phyloP scores from a whole-genome alignment of 2,888 invertebrate genomes.

The Drosophila peninsularis region DNA sequence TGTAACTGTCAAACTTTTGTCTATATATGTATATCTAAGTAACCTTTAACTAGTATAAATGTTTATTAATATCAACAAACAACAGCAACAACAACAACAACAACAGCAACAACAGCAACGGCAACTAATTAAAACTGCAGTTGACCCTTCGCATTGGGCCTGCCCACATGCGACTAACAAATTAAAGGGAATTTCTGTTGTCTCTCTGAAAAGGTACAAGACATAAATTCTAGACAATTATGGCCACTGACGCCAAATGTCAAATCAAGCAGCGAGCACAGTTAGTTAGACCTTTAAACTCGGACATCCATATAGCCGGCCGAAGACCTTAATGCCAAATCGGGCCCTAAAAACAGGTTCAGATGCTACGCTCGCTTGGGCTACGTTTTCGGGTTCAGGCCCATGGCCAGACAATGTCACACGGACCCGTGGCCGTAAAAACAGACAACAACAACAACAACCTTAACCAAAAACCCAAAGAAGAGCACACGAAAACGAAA shows the following conservation, averaged over 20 bases:
- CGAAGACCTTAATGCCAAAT: constrained; percentile 67
- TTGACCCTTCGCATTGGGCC: constrained; percentile 34
- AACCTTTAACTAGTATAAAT: constrained; percentile 62
- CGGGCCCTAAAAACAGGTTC: constrained; percentile 79
- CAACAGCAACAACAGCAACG: constrained; percentile 22
- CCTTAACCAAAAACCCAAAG: constrained; percentile 45
- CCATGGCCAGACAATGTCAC: constrained; percentile 72
- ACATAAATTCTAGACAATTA: constrained; percentile 81
- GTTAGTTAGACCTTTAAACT: constrained; percentile 78
- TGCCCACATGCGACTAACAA: constrained; percentile 65
- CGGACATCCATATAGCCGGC: constrained; percentile 22
- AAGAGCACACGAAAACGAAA: constrained; percentile 69
- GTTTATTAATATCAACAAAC: constrained; percentile 68
- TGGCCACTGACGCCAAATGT: constrained; percentile 81
- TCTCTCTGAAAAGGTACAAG: constrained; percentile 65
- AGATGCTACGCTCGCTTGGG: constrained; percentile 51
- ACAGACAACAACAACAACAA: constrained; percentile 28
- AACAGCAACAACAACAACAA: constrained; percentile 29
- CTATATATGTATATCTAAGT: constrained; percentile 52
- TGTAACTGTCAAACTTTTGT: constrained; percentile 29
- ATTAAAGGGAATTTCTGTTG: constrained; percentile 63
- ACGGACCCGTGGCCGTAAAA: constrained; percentile 64
- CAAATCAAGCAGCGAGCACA: constrained; percentile 76
- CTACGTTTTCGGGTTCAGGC: constrained; percentile 40
- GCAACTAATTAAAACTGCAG: constrained; percentile 69